A percentile compares a stretch with the other conserved stretches of the same genome.
phyloP scores from a whole-genome alignment of 2,113 vertebrate genomes.

The Ochotona curzoniae region DNA sequence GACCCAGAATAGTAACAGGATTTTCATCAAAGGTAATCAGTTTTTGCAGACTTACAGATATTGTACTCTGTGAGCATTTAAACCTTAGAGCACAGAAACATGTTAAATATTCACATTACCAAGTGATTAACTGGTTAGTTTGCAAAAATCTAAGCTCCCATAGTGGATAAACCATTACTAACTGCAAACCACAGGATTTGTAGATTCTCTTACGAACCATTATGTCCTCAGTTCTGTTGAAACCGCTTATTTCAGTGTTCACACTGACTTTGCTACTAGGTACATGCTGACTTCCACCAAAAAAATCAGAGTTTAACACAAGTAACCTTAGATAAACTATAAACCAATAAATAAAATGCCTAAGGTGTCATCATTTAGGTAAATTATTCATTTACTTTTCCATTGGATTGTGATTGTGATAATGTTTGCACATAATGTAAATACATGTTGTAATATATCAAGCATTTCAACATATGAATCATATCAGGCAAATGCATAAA shows the following conservation, averaged over 20 bases:
- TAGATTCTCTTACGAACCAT: not conserved
- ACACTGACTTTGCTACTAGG: constrained; percentile 62
- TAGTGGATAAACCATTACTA: not conserved
- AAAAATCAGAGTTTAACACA: constrained; percentile 59
- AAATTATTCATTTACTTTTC: not conserved
- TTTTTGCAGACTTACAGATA: constrained; percentile 12
- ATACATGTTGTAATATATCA: not conserved
- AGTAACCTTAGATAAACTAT: not conserved
- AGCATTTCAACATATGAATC: not conserved
- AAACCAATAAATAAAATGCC: not conserved
- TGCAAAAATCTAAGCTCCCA: constrained; percentile 2
- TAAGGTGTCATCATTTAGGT: not conserved
- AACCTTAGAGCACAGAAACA: constrained; percentile 44
- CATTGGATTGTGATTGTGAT: not conserved
- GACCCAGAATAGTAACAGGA: not conserved
- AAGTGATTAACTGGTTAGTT: constrained; percentile 20
- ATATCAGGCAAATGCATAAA: not conserved
- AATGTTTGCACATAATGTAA: not conserved
- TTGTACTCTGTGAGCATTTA: not conserved
- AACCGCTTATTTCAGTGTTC: constrained; percentile 55
- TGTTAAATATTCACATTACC: constrained; percentile 50
- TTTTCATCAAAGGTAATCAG: constrained; percentile 28
- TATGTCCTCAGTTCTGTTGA: not conserved
- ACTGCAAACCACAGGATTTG: not conserved
- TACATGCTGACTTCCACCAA: constrained; percentile 68